A percentile compares a stretch with the other conserved stretches of the same genome.
Evolutionary conservation across 2,888 invertebrate species (phyloP).

Genomic region (Hipparchia semele): DNA sequence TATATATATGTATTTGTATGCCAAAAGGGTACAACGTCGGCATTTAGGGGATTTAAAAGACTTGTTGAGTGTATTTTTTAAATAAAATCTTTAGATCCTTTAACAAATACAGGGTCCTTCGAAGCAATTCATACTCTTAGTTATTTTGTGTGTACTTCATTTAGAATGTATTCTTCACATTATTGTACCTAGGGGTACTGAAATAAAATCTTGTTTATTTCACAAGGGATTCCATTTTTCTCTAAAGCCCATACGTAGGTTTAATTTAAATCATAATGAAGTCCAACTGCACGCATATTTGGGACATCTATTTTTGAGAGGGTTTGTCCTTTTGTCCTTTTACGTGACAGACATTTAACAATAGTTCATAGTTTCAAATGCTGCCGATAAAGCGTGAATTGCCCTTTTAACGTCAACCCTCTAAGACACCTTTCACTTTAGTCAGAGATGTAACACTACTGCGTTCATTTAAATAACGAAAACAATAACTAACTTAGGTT

Average conservation of each 20-base stretch:
- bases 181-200: too few relatives aligned
- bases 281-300: too few relatives aligned
- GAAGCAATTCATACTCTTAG: background rate
- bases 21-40: background rate
- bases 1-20: background rate
- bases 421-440: background rate
- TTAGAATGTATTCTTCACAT: too few relatives aligned
- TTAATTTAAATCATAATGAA: too few relatives aligned
- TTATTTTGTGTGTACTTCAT: too few relatives aligned
- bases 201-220: too few relatives aligned
- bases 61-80: slow-evolving; percentile 5
- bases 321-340: background rate
- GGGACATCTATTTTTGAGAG: too few relatives aligned
- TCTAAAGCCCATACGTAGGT: too few relatives aligned
- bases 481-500: too few relatives aligned
- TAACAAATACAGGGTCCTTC: background rate
- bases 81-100: background rate
- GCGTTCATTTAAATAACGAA: background rate
- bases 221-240: too few relatives aligned
- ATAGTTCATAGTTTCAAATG: background rate
- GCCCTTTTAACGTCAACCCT: background rate
- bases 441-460: background rate
- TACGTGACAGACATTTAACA: slow-evolving; percentile 7
- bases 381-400: slow-evolving; percentile 16
- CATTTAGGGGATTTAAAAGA: background rate